Base-by-base conservation (phyloP, 2,888 invertebrate genomes). In the Galeopsomyia nigrocyanea region DNA sequence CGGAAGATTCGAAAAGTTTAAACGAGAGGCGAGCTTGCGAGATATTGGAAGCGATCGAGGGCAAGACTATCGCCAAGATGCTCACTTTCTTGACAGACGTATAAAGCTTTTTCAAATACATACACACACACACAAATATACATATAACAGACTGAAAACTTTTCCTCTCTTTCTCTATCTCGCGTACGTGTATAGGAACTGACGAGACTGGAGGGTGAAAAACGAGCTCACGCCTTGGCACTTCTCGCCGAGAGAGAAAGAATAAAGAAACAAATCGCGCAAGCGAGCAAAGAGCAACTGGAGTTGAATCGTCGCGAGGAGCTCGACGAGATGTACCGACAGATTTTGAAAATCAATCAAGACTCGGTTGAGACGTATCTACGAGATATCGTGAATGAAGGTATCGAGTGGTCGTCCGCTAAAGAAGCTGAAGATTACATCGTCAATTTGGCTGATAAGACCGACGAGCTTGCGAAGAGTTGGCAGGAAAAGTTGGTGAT, bases 291-390 rank as follows among this genome's bases (percentile, higher is more conserved):
- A 62, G 87, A 95, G 21, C 95, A 96, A 84, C 89, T 90, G 62
- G 95, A 96, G 82, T 90, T 93, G 76, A 88, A 91, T 68, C 87
- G 93, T 51, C 88, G 94, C 7, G 84, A 90, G 9, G 92, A 95
- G 80, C 92, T 94, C 77, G 94, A 95, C 78, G 93, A 95, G 84
- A 91, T 95, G 82, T 95, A 94, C 82, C 92, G 91, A 83, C 92
- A 93, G 86, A 88, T 90, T 46, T 86, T 90, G 6, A 90, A 91
- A 81, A 88, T 91, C 6, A 88, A 91, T 79, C 90, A 90, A 80
- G 89, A 90, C 53, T 88, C 90, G 0, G 89, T 92, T 0, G 90
- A 92, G 73, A 83, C 89, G 6, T 93, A 91, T 81, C 86, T 93
- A 53, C 89, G 91, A 77, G 90, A 90, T 76, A 88, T 93, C 10